Evolutionary conservation across 2,888 invertebrate genomes (phyloP).

Genomic region (Oegoconia quadripuncta): DNA sequence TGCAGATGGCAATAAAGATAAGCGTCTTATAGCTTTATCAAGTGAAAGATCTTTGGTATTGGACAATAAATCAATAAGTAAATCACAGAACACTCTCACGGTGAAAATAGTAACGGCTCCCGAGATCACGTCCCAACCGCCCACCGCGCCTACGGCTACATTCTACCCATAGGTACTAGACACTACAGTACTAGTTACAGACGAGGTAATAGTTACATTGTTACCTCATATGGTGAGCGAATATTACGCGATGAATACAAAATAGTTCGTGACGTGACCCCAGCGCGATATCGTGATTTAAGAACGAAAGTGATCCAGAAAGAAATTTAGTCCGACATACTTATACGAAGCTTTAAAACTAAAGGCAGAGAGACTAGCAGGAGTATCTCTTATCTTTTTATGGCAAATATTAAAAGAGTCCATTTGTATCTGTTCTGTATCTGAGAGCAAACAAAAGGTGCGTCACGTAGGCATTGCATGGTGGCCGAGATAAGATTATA

Average conservation of each 20-base stretch:
- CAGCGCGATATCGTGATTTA: slow-evolving; percentile 6
- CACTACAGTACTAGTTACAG: slow-evolving; percentile 15
- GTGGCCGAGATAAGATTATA: slow-evolving; percentile 33
- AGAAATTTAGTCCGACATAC: background rate
- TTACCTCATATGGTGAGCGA: slow-evolving; percentile 20
- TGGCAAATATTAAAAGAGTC: slow-evolving; percentile 8
- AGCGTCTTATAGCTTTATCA: background rate
- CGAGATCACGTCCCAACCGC: slow-evolving; percentile 14
- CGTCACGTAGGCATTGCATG: slow-evolving; percentile 29
- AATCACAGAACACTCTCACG: slow-evolving; percentile 13
- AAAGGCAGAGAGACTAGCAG: background rate
- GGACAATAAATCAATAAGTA: background rate
- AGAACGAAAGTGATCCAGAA: slow-evolving; percentile 11
- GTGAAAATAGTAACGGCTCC: slow-evolving; percentile 22
- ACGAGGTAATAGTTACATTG: slow-evolving; percentile 15
- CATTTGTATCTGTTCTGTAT: slow-evolving; percentile 7
- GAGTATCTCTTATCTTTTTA: slow-evolving; percentile 3
- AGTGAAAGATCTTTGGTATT: background rate
- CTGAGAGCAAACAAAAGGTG: slow-evolving; percentile 42
- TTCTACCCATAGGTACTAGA: slow-evolving; percentile 1
- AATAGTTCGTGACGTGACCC: slow-evolving; percentile 18
- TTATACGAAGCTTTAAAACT: background rate
- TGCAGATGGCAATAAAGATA: slow-evolving; percentile 1
- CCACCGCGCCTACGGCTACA: slow-evolving; percentile 12
- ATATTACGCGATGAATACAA: slow-evolving; percentile 15